Base-by-base conservation (phyloP, 2,888 invertebrate genomes). In the Sthenelais limicola region DNA sequence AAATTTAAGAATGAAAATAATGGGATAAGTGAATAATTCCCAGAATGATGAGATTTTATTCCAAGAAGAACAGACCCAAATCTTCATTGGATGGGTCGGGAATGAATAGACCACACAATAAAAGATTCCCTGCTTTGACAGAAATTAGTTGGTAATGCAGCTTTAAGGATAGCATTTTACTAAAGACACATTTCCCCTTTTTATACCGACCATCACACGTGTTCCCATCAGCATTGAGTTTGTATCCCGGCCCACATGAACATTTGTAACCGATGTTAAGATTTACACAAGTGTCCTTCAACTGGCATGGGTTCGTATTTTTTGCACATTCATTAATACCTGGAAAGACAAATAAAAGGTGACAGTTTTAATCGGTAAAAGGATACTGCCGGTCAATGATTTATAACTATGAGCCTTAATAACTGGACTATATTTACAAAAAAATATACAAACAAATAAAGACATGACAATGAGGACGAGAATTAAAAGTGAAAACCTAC, bases 251-350 rank as follows among this genome's bases (percentile, higher is more conserved):
- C 71, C 89, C 88, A 87, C 95, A 95, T 76, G 89, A 89, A 85
- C 95, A 95, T 82, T 92, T 91, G 86, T 92, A 94, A 2, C 94
- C 94, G 78, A 94, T 92, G 38, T 91, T 90, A 26, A 38, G 35
- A 43, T 62, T 62, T 21, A 9, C 1, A n/a, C 62, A 62, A 5
- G 12, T 7, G 5, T 38, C 38, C 1, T n/a, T n/a, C n/a, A 43
- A 62, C 18, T 43, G 43, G 3, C 24, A 24, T 18, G 32, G 12
- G 2, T 21, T 9, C 1, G 35, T 21, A 2, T 35, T 38, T 24
- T 35, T 21, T 38, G 7, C 5, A n/a, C 62, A 62, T 26, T 62
- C 62, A 21, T 62, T 38, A 3, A 21, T n/a, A 38, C 26, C 62
- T 43, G 15, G 43, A 18, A 12, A 43, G 15, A 38, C 38, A 1